These are phyloP conservation scores for Argyra leucocephala DNA, from an alignment of 2,888 invertebrate genomes.

Conservation along the genomic window DNA sequence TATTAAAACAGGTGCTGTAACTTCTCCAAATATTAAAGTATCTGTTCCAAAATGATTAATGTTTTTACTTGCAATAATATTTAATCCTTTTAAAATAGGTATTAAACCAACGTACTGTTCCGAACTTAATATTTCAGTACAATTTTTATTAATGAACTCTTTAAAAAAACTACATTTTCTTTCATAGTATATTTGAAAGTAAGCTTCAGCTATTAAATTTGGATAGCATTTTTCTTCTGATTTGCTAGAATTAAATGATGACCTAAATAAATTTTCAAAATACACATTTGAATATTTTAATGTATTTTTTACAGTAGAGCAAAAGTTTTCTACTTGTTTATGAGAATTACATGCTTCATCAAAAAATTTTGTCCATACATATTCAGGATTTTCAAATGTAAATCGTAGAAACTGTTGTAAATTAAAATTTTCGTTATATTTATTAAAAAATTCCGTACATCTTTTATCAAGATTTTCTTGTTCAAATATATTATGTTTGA, in stretches of 20 bases:
- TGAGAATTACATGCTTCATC: slow-evolving; percentile 28
- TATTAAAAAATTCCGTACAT: slow-evolving; percentile 32
- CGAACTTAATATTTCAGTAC: slow-evolving; percentile 28
- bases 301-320: slow-evolving; percentile 25
- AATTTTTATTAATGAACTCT: slow-evolving; percentile 29
- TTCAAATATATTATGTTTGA: slow-evolving; percentile 22
- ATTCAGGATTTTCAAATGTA: slow-evolving; percentile 30
- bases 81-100: slow-evolving; percentile 29
- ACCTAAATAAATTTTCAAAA: slow-evolving; percentile 25
- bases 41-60: slow-evolving; percentile 22
- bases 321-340: slow-evolving; percentile 27
- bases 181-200: slow-evolving; percentile 28
- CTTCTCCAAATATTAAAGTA: slow-evolving; percentile 28
- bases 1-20: slow-evolving; percentile 32
- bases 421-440: slow-evolving; percentile 27
- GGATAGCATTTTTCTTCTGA: slow-evolving; percentile 25
- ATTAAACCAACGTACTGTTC: slow-evolving; percentile 23
- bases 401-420: slow-evolving; percentile 28
- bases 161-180: slow-evolving; percentile 31
- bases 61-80: slow-evolving; percentile 26
- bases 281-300: slow-evolving; percentile 28
- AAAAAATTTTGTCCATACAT: slow-evolving; percentile 31
- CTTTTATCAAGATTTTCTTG: slow-evolving; percentile 24
- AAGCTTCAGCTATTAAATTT: slow-evolving; percentile 28
- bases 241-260: slow-evolving; percentile 13